A percentile compares a stretch with the other conserved stretches of the same genome.
Conservation (phyloP, 23 tunicate genomes). For the Aplidium turbinatum region DNA sequence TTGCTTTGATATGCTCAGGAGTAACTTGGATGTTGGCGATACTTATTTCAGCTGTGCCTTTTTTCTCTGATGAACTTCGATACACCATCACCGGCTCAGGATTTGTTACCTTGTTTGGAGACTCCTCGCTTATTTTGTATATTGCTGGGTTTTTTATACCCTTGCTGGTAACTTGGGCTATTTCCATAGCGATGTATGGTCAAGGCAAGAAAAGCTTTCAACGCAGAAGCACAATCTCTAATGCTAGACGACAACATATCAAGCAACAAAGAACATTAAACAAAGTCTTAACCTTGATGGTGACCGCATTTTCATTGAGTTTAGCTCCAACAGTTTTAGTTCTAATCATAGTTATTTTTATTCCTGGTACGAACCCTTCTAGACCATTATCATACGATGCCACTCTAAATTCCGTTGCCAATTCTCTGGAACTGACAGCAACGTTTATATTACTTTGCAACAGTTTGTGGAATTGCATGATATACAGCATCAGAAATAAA, state of each 20-base stretch:
- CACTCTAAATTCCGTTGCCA: neutral
- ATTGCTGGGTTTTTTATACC: constrained; percentile 24
- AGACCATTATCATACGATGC: neutral
- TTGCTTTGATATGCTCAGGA: neutral
- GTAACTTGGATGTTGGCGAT: constrained; percentile 7
- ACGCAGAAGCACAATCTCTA: constrained; percentile 12
- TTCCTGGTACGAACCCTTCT: constrained; percentile 17
- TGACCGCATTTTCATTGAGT: constrained; percentile 32
- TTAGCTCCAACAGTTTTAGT: constrained; percentile 21
- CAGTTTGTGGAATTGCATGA: constrained; percentile 41
- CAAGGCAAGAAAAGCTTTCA: constrained; percentile 7
- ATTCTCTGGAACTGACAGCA: constrained; percentile 19
- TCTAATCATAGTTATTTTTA: constrained; percentile 12
- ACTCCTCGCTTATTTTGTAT: constrained; percentile 12
- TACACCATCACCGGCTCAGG: constrained; percentile 14
- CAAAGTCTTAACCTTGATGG: constrained; percentile 13
- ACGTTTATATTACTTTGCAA: constrained; percentile 1
- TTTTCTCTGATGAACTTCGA: neutral
- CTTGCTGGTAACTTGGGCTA: constrained; percentile 11
- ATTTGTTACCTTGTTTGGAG: constrained; percentile 12
- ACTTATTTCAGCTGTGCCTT: neutral
- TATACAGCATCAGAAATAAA: constrained; percentile 21
- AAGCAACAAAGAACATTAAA: constrained; percentile 10
- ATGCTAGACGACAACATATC: constrained; percentile 11
- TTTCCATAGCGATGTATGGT: constrained; percentile 18